A percentile compares a stretch with the other conserved stretches of the same genome.
phyloP scores from a whole-genome alignment of 1,140 invertebrate genomes.

The Proctacanthus coquilletti region DNA sequence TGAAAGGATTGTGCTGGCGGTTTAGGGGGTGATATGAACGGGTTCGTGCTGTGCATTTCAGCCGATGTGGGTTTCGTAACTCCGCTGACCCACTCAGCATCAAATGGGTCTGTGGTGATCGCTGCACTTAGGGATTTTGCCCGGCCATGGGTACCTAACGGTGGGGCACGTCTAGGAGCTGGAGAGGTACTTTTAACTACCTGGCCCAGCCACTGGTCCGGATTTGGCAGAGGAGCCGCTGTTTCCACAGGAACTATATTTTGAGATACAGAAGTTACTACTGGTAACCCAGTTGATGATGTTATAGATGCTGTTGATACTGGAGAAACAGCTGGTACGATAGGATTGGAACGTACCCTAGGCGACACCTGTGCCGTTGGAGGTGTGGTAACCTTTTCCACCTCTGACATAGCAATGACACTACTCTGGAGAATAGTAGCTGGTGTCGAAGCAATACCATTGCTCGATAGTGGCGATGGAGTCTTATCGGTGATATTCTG shows the following conservation, averaged over 20 bases:
- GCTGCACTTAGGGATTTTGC: slow-evolving; percentile 41
- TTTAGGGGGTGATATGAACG: slow-evolving; percentile 35
- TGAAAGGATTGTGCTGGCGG: slow-evolving; percentile 43
- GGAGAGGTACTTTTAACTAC: slow-evolving; percentile 41
- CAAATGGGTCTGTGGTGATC: slow-evolving; percentile 53
- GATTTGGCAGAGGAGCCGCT: slow-evolving; percentile 40
- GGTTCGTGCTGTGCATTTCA: slow-evolving; percentile 32
- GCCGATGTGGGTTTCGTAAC: slow-evolving; percentile 20
- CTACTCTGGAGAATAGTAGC: slow-evolving; percentile 6
- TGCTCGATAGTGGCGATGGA: slow-evolving; percentile 17
- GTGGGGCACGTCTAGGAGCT: slow-evolving; percentile 34
- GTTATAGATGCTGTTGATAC: slow-evolving; percentile 16
- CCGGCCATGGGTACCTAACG: slow-evolving; percentile 41
- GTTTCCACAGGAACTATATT: slow-evolving; percentile 17
- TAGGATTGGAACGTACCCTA: no score
- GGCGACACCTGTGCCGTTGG: slow-evolving; percentile 2
- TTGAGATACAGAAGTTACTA: slow-evolving; percentile 30
- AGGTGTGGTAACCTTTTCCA: slow-evolving; percentile 6
- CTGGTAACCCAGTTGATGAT: slow-evolving; percentile 16
- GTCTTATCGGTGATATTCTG: slow-evolving; percentile 32
- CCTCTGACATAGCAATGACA: neutral
- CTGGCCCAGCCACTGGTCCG: slow-evolving; percentile 62
- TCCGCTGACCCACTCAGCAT: slow-evolving; percentile 65
- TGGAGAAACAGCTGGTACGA: slow-evolving; percentile 6
- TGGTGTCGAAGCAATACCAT: slow-evolving; percentile 14